These are phyloP conservation scores for Drosophila paramelanica DNA, from an alignment of 2,888 invertebrate genomes.

Conservation along the genomic window DNA sequence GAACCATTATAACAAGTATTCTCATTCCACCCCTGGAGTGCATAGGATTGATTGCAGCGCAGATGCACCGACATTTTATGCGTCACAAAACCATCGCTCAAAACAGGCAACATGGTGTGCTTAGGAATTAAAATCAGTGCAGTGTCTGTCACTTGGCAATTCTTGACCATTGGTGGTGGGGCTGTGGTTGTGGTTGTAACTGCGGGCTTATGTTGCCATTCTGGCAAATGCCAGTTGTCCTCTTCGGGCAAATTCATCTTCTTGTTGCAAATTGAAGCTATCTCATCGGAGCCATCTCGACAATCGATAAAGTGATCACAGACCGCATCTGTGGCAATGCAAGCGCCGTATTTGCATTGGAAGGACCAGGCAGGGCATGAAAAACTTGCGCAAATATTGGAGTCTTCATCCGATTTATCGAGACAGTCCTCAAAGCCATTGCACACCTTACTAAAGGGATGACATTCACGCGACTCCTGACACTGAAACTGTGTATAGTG, in stretches of 20 bases:
- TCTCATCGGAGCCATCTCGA: slow-evolving; percentile 44
- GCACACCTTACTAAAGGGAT: slow-evolving; percentile 5
- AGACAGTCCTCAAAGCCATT: slow-evolving; percentile 55
- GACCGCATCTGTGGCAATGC: slow-evolving; percentile 15
- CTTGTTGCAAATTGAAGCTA: slow-evolving; percentile 17
- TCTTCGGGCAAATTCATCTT: not conserved
- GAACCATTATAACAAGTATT: slow-evolving; percentile 36
- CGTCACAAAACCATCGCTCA: not conserved
- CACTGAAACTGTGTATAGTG: slow-evolving; percentile 14
- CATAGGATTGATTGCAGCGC: not conserved
- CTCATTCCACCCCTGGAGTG: slow-evolving; percentile 14
- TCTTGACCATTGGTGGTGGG: not conserved
- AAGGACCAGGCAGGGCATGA: slow-evolving; percentile 64
- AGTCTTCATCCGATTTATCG: slow-evolving; percentile 74
- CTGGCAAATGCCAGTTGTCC: not conserved
- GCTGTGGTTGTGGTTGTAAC: not conserved
- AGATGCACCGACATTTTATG: slow-evolving; percentile 23
- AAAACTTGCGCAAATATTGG: slow-evolving; percentile 61
- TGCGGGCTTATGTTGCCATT: not conserved
- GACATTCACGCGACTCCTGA: slow-evolving; percentile 9
- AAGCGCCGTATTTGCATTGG: slow-evolving; percentile 75
- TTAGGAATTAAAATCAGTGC: not conserved
- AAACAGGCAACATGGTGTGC: slow-evolving; percentile 25
- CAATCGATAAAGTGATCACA: slow-evolving; percentile 41
- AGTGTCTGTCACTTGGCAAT: slow-evolving; percentile 19